These are phyloP conservation scores for Brenthis hecate DNA, from an alignment of 2,888 invertebrate genomes.

Conservation along the genomic window DNA sequence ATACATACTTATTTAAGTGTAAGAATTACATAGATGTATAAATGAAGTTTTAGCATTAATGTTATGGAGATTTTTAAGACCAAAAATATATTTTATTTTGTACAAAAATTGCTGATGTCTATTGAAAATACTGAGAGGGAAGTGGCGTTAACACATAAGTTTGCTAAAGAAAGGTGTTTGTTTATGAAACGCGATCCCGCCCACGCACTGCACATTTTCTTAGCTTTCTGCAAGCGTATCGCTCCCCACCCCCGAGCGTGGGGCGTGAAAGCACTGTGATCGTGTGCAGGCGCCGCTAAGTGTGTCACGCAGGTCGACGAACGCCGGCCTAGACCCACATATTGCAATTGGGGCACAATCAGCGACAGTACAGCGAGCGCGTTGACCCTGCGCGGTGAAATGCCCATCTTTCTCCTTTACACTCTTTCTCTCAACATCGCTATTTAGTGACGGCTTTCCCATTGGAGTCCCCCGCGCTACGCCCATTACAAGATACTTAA, in stretches of 20 bases:
- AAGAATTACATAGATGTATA: conserved; percentile 30
- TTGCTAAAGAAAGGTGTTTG: conserved; percentile 31
- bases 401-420: conserved; percentile 78
- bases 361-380: conserved; percentile 80
- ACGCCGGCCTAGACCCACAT: conserved; percentile 83
- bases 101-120: not conserved
- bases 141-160: conserved; percentile 1
- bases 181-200: conserved; percentile 38
- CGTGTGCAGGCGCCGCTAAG: conserved; percentile 74
- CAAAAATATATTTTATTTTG: conserved; percentile 9
- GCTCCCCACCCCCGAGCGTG: conserved; percentile 62
- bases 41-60: conserved; percentile 25
- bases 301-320: conserved; percentile 81
- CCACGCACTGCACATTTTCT: conserved; percentile 51
- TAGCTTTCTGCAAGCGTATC: conserved; percentile 66
- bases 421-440: conserved; percentile 76
- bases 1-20: conserved; percentile 13
- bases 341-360: conserved; percentile 80
- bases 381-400: conserved; percentile 80
- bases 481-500: not conserved
- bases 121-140: not conserved
- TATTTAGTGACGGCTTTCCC: conserved; percentile 68
- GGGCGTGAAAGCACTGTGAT: conserved; percentile 76
- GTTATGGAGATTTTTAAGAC: not conserved
- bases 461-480: conserved; percentile 43